Evolutionary conservation across 2,113 vertebrate species (phyloP).

Genomic region (Arothron firmamentum): DNA sequence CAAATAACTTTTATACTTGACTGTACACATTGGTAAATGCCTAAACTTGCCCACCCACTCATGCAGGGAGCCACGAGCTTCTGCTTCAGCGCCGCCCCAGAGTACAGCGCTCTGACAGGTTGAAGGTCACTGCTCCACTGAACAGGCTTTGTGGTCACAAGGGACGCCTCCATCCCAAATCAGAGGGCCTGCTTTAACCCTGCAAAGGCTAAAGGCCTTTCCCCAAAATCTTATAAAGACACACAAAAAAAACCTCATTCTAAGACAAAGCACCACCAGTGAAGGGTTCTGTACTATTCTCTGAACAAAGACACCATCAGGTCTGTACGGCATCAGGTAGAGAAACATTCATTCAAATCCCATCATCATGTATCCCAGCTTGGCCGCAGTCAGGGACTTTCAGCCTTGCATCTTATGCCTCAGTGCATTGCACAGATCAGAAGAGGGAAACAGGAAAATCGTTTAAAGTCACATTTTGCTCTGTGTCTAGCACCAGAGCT

Average conservation of each 20-base stretch:
- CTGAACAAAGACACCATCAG: too few relatives aligned
- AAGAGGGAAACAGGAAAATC: conserved; percentile 44
- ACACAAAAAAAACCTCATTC: too few relatives aligned
- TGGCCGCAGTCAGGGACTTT: conserved; percentile 20
- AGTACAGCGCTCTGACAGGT: conserved; percentile 50
- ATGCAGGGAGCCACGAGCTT: conserved; percentile 43
- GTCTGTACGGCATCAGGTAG: conserved; percentile 10
- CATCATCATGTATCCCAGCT: background rate
- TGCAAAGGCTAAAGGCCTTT: background rate
- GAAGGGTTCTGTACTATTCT: too few relatives aligned
- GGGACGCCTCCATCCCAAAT: conserved; percentile 38
- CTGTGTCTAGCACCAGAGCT: conserved; percentile 21
- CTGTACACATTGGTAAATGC: conserved; percentile 35
- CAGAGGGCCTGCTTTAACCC: conserved; percentile 40
- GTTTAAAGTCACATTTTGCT: conserved; percentile 64
- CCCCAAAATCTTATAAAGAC: background rate
- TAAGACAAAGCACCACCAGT: conserved; percentile 35
- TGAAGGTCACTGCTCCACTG: conserved; percentile 48
- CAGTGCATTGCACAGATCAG: conserved; percentile 17
- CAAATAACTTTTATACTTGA: conserved; percentile 44
- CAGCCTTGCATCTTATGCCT: conserved; percentile 17
- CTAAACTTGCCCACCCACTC: conserved; percentile 38
- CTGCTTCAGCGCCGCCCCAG: conserved; percentile 24
- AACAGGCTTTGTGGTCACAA: conserved; percentile 51
- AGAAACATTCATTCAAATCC: too few relatives aligned